Base-by-base conservation (phyloP, 2,888 invertebrate genomes). In the Acleris literana region DNA sequence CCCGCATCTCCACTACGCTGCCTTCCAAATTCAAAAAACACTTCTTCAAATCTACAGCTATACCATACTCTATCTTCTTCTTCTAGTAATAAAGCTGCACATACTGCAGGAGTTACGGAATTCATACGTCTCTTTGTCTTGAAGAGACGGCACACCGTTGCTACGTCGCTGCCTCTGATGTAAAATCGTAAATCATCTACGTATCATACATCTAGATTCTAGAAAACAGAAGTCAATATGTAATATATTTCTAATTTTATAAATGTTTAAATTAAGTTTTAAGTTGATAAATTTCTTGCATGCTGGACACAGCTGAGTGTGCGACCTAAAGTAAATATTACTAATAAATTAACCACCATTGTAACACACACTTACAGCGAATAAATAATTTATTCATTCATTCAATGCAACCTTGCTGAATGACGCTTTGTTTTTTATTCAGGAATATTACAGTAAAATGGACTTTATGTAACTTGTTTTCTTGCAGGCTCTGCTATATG, bases 1-100 rank as follows among this genome's bases (percentile, higher is more conserved):
- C 76, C 46, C 46, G 46, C 46, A 46, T 46, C 77, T 69, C 25
- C 59, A 72, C 74, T 78, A 81, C 83, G 13, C 82, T 81, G 80
- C 79, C 83, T 82, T 83, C 85, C 76, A 79, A 71, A 39, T 13
- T 13, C 39, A 39, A 39, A 39, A 39, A 39, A 39, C 39, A 39
- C 73, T 70, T 73, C 69, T 56, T 39, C 39, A 39, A 39, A 39
- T 39, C 39, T 13, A 13, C 11, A 39, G 39, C 13, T 11, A 1
- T 13, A 39, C 39, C 13, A 39, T 39, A 39, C 4, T 39, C 11
- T 39, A 39, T 13, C 39, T 39, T 39, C 13, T 39, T 39, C 39
- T 39, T 39, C 39, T 39, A 13, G 39, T 13, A 13, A 39, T 39
- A 39, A 39, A 39, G 39, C 39, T 39, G 39, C 39, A 39, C 13